phyloP scores from a whole-genome alignment of 2,797 vertebrate species.

The Prunella strophiata region DNA sequence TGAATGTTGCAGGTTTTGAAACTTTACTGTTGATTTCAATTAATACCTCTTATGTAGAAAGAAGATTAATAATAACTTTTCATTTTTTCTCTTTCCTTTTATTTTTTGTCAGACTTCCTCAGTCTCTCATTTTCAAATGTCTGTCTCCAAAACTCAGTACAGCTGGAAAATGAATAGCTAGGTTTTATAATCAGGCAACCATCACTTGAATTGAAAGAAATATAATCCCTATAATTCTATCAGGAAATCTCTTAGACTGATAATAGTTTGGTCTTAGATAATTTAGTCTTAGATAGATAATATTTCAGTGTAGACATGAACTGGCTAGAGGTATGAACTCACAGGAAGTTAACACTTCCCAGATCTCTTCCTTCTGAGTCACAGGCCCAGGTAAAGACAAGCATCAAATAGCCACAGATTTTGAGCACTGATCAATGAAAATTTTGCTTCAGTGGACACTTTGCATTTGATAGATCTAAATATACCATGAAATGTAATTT shows the following conservation, averaged over 20 bases:
- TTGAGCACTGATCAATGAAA: neutral
- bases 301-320: neutral
- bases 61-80: neutral
- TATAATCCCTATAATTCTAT: neutral
- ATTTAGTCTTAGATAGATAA: neutral
- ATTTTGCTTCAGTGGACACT: neutral
- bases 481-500: neutral
- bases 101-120: neutral
- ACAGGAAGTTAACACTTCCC: neutral
- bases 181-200: neutral
- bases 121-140: neutral
- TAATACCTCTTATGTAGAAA: neutral
- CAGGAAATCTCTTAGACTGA: neutral
- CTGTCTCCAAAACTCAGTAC: neutral
- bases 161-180: neutral
- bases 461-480: neutral
- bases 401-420: neutral
- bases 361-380: neutral
- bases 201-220: neutral
- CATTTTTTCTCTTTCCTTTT: neutral
- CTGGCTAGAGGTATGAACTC: neutral
- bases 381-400: neutral
- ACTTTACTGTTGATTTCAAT: neutral
- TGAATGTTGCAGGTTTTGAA: neutral
- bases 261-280: neutral